Base-by-base conservation (phyloP, 2,888 invertebrate genomes). In the Endotricha flammealis region DNA sequence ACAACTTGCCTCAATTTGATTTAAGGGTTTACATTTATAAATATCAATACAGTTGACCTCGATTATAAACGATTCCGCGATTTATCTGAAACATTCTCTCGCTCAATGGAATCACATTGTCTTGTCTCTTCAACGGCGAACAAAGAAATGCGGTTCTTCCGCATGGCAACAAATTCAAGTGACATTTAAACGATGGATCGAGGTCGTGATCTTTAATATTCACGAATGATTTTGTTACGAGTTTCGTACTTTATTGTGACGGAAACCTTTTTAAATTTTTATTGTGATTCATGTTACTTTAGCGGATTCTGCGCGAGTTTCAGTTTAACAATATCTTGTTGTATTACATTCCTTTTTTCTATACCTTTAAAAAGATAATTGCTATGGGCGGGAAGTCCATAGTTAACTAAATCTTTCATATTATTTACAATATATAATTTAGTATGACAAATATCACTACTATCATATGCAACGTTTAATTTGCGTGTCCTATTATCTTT, bases 181-280 rank as follows among this genome's bases (percentile, higher is more conserved):
- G 83, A 80, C 79, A 82, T 83, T 82, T 80, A 78, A 72, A 53
- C 72, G 70, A 74, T 70, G 71, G 70, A 75, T 73, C 69, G 79
- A 81, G 80, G 77, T 76, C 79, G 53, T 63, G 64, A 62, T 70
- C 60, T 53, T 32, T 25, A 10, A 24, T 24, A 27, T 13, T 33
- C 8, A 8, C 28, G 13, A 25, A 2, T 53, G 46, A 42, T 46
- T 27, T 45, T 49, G 39, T 49, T n/a, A 20, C n/a, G 2, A 20
- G 20, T 20, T 20, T 20, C 20, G 20, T 44, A 41, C 43, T 20
- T 20, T 4, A 20, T 8, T 20, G 20, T 20, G n/a, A 20, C 20
- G 20, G 16, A 20, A n/a, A n/a, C 16, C 4, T 20, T 6, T 4
- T 20, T 20, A n/a, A n/a, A n/a, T n/a, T n/a, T n/a, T n/a, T n/a